Base-by-base conservation (phyloP, 1,140 invertebrate genomes). In the Apis cerana region DNA sequence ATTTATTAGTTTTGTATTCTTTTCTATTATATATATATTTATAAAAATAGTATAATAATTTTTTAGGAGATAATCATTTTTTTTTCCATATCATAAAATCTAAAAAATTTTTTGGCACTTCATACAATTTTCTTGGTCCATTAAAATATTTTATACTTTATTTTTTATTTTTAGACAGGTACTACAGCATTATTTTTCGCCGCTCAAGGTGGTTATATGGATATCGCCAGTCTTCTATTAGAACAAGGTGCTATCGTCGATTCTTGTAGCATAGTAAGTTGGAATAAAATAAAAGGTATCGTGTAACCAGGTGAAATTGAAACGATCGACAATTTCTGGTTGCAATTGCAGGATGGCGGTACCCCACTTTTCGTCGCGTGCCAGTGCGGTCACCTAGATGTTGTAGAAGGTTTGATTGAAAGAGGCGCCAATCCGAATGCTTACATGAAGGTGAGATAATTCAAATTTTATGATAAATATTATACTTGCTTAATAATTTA, bases 181-280 rank as follows among this genome's bases (percentile, higher is more conserved):
- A 98, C 98, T 54, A 98, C 97, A 77, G 96, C 98, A 8, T 93
- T 99, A 84, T 99, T 99, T 94, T 98, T 99, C 93, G 97, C 98
- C 68, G 96, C 98, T 13, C 98, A 99, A 94, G 97, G 97, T 83
- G 98, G 98, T 8, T 98, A 96, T 93, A 93, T 97, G 80, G 97
- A 99, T 89, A 96, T 98, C 59, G 97, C 97, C 10, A 93, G 95
- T 69, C 93, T 97, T 75, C 94, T 99, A 82, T 93, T 99, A 61
- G 96, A 98, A 79, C 95, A 96, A 89, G 97, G 96, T 12, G 97
- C 97, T 3, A 94, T 95, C 76, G 96, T 98, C 50, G 97, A 98
- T 92, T 96, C 96, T 5, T 95, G 96, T 4, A 98, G 97, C 89
- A 96, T 96, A 93, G 97, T 98, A 94, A 96, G 96, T 88, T 77